Conservation (phyloP, 2,888 invertebrate genomes). For the Selenia dentaria region DNA sequence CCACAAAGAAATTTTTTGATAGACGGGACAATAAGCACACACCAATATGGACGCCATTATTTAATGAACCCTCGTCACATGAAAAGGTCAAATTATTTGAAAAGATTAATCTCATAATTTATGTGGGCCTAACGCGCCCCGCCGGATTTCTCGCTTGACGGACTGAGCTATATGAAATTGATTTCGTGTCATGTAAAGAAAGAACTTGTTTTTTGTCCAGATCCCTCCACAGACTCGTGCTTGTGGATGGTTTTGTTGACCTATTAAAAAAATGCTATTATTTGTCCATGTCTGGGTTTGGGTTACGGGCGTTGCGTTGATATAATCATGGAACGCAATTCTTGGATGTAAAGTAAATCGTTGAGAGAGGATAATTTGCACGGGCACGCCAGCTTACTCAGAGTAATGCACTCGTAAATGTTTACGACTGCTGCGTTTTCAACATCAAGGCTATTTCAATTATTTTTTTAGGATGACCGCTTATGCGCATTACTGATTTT, state of each 20-base stretch:
- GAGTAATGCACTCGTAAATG: slow-evolving; percentile 82
- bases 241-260: slow-evolving; percentile 32
- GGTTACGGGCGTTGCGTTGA: slow-evolving; percentile 16
- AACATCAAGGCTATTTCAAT: slow-evolving; percentile 69
- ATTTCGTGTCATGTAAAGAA: slow-evolving; percentile 59
- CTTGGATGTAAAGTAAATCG: slow-evolving; percentile 47
- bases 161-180: slow-evolving; percentile 66
- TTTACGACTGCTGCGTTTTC: slow-evolving; percentile 73
- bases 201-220: slow-evolving; percentile 30
- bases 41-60: slow-evolving; percentile 79
- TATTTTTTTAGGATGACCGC: slow-evolving; percentile 60
- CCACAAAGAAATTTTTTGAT: slow-evolving; percentile 75
- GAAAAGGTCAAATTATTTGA: slow-evolving; percentile 84
- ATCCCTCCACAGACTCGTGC: slow-evolving; percentile 35
- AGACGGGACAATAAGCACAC: slow-evolving; percentile 80
- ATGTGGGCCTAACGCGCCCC: slow-evolving; percentile 74
- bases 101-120: slow-evolving; percentile 83
- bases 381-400: slow-evolving; percentile 62
- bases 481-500: slow-evolving; percentile 51
- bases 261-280: slow-evolving; percentile 43
- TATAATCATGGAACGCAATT: slow-evolving; percentile 41
- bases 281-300: slow-evolving; percentile 23
- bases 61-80: slow-evolving; percentile 84
- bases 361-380: slow-evolving; percentile 60
- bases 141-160: slow-evolving; percentile 72